Base-by-base conservation (phyloP, 2,113 vertebrate species). In the Porphyrio hochstetteri region DNA sequence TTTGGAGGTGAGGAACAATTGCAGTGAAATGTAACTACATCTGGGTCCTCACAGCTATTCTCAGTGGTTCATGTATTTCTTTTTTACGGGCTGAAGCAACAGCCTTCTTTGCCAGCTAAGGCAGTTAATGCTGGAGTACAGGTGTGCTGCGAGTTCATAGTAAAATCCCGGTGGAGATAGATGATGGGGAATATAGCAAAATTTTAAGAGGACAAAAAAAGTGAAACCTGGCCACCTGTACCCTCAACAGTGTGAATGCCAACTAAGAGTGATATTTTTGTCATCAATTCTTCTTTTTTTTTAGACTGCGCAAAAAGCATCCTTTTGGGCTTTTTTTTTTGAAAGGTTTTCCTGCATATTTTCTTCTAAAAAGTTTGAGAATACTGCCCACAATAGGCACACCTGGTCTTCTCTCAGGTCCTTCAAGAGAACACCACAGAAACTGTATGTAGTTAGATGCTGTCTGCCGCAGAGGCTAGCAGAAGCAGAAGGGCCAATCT, bases 61-160 rank as follows among this genome's bases (percentile, higher is more conserved):
- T 86, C 35, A 70, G 23, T 27, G 27, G 21, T 55, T 71, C 24
- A 16, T 31, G 11, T 36, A 9, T 46, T 11, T 15, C 55, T 69
- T 84, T 80, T 23, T 57, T 50, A 38, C 0, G 1, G 44, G 40
- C 8, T 33, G 67, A 76, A 65, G 13, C 0, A 1, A 16, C 29
- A 52, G 27, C 35, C 40, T 80, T 55, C 40, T 88, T 85, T 88
- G 20, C 48, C 50, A 91, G 70, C 36, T 60, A 13, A 68, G 10
- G 24, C 6, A 4, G 9, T 88, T 76, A 33, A 69, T 65, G 59
- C 48, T 79, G n/a, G 36, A 53, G 40, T 42, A 11, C 18, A 68
- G 29, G 48, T 56, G 17, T 42, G 40, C 56, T 90, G 28, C 1
- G 9, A 75, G 27, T 20, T 90, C 53, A 19, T 3, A 38, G 38